These are phyloP conservation scores for Chrosomus eos DNA, from an alignment of 2,797 vertebrate species.

Conservation along the genomic window DNA sequence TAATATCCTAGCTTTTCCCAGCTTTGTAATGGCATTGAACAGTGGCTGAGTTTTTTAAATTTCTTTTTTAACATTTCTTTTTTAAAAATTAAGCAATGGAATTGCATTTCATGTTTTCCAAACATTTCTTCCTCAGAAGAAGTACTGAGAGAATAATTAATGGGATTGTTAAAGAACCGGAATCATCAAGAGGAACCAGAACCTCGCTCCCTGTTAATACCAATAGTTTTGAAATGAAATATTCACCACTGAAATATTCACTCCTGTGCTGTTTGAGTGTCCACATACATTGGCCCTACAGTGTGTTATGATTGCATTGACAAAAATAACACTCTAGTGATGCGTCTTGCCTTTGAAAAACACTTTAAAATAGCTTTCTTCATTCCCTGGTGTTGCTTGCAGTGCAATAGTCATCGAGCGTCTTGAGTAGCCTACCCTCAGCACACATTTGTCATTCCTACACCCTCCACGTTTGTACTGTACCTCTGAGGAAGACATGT, in stretches of 20 bases:
- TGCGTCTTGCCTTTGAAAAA: not conserved
- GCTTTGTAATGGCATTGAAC: too few relatives aligned
- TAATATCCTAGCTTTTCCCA: too few relatives aligned
- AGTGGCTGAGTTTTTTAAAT: too few relatives aligned
- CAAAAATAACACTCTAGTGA: conserved; percentile 7
- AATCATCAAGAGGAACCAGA: not conserved
- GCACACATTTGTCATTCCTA: conserved; percentile 4
- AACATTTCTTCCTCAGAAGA: not conserved
- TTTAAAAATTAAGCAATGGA: too few relatives aligned
- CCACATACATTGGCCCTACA: not conserved
- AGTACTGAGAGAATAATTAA: not conserved
- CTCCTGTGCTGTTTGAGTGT: not conserved
- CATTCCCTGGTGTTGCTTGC: conserved; percentile 1
- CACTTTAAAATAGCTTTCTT: not conserved
- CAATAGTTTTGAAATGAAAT: not conserved
- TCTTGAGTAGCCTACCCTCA: not conserved
- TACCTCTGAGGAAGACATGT: conserved; percentile 4
- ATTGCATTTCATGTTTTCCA: not conserved
- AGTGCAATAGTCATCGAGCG: not conserved
- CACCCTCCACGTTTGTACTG: not conserved
- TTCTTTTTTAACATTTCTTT: too few relatives aligned
- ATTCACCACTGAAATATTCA: not conserved
- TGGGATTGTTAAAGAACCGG: too few relatives aligned
- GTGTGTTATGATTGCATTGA: conserved; percentile 4
- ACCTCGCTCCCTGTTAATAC: not conserved